These are phyloP conservation scores for Danio albolineatus DNA, from an alignment of 2,797 vertebrate genomes.

Conservation along the genomic window DNA sequence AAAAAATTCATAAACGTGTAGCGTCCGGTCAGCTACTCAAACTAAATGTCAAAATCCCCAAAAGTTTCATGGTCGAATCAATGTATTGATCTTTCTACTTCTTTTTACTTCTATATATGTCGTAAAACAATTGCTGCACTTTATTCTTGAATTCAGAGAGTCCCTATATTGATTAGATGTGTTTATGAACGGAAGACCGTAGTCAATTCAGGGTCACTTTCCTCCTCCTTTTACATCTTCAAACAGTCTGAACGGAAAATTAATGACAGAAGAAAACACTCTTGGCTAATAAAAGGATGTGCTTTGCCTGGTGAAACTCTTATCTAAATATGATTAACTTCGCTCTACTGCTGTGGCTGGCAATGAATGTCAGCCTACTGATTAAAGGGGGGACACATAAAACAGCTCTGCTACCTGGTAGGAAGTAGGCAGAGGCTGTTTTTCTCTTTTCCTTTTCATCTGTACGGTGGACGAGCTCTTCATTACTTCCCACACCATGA, in stretches of 20 bases:
- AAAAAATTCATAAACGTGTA: background rate
- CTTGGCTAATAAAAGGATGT: slow-evolving; percentile 56
- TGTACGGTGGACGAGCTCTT: slow-evolving; percentile 40
- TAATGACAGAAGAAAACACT: slow-evolving; percentile 51
- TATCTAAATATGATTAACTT: slow-evolving; percentile 67
- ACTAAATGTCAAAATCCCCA: background rate
- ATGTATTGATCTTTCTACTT: background rate
- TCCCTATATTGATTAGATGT: slow-evolving; percentile 11
- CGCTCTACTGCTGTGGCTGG: slow-evolving; percentile 51
- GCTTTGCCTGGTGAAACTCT: slow-evolving; percentile 55
- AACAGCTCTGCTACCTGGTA: slow-evolving; percentile 45
- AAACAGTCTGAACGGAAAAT: slow-evolving; percentile 45
- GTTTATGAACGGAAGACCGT: slow-evolving; percentile 17
- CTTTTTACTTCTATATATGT: background rate
- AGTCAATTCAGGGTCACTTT: slow-evolving; percentile 25
- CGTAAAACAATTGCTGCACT: background rate
- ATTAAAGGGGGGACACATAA: slow-evolving; percentile 56
- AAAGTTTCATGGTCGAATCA: background rate
- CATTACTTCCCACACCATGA: slow-evolving; percentile 56
- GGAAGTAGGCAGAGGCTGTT: slow-evolving; percentile 48
- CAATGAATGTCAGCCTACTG: slow-evolving; percentile 58
- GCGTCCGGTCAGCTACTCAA: background rate
- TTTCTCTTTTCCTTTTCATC: slow-evolving; percentile 46
- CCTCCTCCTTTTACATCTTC: slow-evolving; percentile 28
- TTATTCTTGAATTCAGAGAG: background rate